Evolutionary conservation across 1,140 invertebrate genomes (phyloP).

Genomic region (Muscidifurax raptorellus): DNA sequence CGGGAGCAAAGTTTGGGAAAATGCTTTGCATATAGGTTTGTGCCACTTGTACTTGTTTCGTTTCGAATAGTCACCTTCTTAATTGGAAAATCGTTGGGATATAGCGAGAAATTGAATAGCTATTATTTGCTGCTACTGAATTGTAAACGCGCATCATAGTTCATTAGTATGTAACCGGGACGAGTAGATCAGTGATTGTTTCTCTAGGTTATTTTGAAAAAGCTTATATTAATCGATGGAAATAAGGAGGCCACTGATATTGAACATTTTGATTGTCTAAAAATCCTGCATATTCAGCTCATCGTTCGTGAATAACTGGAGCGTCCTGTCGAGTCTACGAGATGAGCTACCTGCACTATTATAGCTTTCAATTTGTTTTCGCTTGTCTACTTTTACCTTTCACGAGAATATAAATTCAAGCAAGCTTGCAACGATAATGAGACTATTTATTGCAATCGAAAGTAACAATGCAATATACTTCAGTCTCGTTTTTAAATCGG

Average conservation of each 20-base stretch:
- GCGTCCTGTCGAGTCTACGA: background rate
- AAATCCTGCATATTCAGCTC: background rate
- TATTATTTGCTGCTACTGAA: background rate
- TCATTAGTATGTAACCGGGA: no score
- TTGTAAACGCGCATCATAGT: no score
- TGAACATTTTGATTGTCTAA: conserved; percentile 27
- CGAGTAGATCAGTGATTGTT: background rate
- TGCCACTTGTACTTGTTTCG: background rate
- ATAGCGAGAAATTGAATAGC: background rate
- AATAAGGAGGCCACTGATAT: background rate
- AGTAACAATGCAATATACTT: background rate
- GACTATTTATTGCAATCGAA: background rate
- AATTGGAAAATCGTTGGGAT: background rate
- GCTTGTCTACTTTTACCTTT: background rate
- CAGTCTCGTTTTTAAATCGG: no score
- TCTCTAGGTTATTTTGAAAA: background rate
- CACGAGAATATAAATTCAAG: background rate
- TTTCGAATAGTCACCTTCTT: conserved; percentile 1
- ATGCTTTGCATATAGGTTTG: background rate
- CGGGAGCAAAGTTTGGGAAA: background rate
- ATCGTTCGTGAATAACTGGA: background rate
- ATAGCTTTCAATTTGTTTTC: no score
- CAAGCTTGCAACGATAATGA: background rate
- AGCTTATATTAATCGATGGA: conserved; percentile 1
- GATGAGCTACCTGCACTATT: no score